Percentiles rank a stretch among this genome's conserved stretches.
Evolutionary conservation across 2,797 vertebrate genomes (phyloP).

Genomic region (Enteromius afrohamiltoni): DNA sequence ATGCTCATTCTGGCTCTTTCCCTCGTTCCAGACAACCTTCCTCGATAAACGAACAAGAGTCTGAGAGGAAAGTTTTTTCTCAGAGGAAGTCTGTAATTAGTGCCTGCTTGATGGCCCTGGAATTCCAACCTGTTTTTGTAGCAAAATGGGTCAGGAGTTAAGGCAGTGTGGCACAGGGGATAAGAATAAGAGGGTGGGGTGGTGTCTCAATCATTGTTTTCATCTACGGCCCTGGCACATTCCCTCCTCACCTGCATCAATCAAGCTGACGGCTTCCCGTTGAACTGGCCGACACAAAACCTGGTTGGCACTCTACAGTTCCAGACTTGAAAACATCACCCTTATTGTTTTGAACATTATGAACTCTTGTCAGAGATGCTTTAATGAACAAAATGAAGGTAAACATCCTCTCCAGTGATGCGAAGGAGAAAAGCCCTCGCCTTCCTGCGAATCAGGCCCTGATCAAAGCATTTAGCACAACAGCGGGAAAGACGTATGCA

Average conservation of each 20-base stretch:
- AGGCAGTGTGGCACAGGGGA: constrained; percentile 49
- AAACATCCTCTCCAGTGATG: constrained; percentile 45
- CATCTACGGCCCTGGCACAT: constrained; percentile 53
- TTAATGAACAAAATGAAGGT: constrained; percentile 60
- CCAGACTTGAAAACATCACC: constrained; percentile 63
- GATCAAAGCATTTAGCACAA: constrained; percentile 66
- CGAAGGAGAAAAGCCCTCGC: constrained; percentile 44
- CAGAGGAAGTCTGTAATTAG: constrained; percentile 69
- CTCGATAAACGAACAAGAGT: constrained; percentile 46
- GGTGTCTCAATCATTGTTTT: constrained; percentile 53
- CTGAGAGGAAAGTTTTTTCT: constrained; percentile 57
- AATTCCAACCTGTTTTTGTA: constrained; percentile 64
- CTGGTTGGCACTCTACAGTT: constrained; percentile 57
- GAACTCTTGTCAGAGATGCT: constrained; percentile 55
- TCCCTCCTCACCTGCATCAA: constrained; percentile 54
- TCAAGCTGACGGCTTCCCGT: constrained; percentile 52
- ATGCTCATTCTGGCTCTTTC: constrained; percentile 10
- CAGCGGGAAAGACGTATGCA: constrained; percentile 56
- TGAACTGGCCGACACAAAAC: constrained; percentile 43
- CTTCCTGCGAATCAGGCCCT: constrained; percentile 50
- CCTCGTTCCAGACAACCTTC: constrained; percentile 21
- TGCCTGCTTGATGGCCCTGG: constrained; percentile 57
- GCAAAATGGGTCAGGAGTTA: constrained; percentile 55
- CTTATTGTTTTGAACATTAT: constrained; percentile 55
- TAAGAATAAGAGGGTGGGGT: constrained; percentile 36